These are phyloP conservation scores for Geophilus truncorum DNA, from an alignment of 2,888 invertebrate genomes.

Conservation along the genomic window DNA sequence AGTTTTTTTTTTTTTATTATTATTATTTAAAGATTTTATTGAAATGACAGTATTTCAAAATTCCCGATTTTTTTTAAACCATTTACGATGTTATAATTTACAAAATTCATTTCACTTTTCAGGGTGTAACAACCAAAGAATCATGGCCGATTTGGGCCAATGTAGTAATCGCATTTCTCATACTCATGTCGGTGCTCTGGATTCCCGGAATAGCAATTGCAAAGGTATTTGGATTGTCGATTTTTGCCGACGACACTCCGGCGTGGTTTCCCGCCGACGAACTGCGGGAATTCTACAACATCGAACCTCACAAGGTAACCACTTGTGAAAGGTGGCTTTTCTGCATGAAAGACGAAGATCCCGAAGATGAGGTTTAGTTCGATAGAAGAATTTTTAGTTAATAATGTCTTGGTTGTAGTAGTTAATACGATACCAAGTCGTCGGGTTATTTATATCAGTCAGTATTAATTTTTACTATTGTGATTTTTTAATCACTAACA, in stretches of 20 bases:
- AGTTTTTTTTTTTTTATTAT: background rate
- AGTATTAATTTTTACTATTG: background rate
- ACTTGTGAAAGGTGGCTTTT: conserved; percentile 37
- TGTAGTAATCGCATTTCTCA: conserved; percentile 64
- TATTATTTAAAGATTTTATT: too few relatives aligned
- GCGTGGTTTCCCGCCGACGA: conserved; percentile 90
- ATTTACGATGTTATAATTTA: too few relatives aligned
- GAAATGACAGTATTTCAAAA: too few relatives aligned
- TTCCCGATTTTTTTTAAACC: too few relatives aligned
- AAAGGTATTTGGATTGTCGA: conserved; percentile 69
- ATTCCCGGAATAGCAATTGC: conserved; percentile 76
- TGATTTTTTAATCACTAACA: background rate
- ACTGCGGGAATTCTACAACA: conserved; percentile 80
- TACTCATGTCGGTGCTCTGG: conserved; percentile 78
- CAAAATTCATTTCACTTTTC: too few relatives aligned
- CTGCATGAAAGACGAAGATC: conserved; percentile 32
- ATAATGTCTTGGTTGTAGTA: background rate
- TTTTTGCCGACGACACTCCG: conserved; percentile 82
- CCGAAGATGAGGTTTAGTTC: conserved; percentile 31
- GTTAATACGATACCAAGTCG: background rate
- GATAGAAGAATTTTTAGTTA: background rate
- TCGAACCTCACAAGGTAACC: conserved; percentile 76
- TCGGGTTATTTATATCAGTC: background rate
- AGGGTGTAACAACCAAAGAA: conserved; percentile 66
- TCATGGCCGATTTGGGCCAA: conserved; percentile 88